These are phyloP conservation scores for Lasius platythorax DNA, from an alignment of 2,888 invertebrate genomes.

Conservation along the genomic window DNA sequence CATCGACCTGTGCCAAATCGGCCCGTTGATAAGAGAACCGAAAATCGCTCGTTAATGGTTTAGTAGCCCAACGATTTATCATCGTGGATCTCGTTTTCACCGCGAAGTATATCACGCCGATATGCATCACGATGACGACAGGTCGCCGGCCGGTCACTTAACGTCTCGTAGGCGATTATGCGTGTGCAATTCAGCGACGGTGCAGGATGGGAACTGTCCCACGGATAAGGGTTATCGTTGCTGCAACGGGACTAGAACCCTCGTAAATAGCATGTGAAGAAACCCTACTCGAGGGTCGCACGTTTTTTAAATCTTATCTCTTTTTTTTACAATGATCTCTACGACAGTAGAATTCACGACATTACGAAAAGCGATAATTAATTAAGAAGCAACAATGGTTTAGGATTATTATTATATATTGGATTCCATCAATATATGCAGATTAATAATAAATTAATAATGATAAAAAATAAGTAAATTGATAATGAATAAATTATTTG, in stretches of 20 bases:
- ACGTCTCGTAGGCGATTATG: constrained; percentile 39
- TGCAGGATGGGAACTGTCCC: constrained; percentile 39
- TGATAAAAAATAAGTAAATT: neutral
- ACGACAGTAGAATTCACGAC: neutral
- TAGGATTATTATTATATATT: neutral
- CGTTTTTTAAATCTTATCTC: neutral
- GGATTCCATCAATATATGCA: neutral
- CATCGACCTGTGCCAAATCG: constrained; percentile 57
- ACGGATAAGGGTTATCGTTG: constrained; percentile 56
- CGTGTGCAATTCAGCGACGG: constrained; percentile 31
- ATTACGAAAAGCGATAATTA: neutral
- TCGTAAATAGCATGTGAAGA: constrained; percentile 18
- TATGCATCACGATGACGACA: constrained; percentile 19
- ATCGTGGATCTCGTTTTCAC: constrained; percentile 25
- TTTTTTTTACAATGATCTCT: neutral
- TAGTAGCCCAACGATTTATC: constrained; percentile 38
- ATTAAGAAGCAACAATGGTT: neutral
- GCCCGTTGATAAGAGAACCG: constrained; percentile 40
- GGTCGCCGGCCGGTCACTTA: constrained; percentile 7
- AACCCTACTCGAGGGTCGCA: neutral
- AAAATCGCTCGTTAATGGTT: constrained; percentile 49
- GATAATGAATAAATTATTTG: neutral
- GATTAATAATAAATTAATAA: constrained; percentile 3
- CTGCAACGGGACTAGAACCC: neutral
- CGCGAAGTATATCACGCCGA: constrained; percentile 35